Percentiles rank a stretch among this genome's conserved stretches.
These are phyloP conservation scores for Pantherophis alleghaniensis DNA, from an alignment of 2,797 vertebrate genomes.

Conservation along the genomic window DNA sequence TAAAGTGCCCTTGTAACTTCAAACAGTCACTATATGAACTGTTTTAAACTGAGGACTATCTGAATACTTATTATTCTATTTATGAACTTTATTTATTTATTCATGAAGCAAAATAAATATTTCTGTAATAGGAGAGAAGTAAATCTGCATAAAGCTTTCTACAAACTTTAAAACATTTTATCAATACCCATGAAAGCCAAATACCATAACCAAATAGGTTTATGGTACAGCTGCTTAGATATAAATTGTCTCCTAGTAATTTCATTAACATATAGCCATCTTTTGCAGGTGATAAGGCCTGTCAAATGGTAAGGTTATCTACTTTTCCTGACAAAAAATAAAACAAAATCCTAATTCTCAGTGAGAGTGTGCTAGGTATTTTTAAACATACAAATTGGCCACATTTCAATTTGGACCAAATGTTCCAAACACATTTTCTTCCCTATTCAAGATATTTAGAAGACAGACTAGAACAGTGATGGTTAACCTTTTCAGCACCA, in stretches of 20 bases:
- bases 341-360: not conserved
- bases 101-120: not conserved
- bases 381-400: not conserved
- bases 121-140: not conserved
- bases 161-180: not conserved
- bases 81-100: not conserved
- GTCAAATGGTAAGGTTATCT: not conserved
- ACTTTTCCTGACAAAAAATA: not conserved
- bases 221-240: not conserved
- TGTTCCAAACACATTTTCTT: not conserved
- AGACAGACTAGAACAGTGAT: not conserved
- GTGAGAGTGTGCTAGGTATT: not conserved
- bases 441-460: not conserved
- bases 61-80: not conserved
- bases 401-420: not conserved
- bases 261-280: not conserved
- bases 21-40: no score
- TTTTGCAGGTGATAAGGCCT: not conserved
- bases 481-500: no score
- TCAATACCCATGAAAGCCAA: not conserved
- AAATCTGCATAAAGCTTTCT: not conserved
- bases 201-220: not conserved
- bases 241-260: not conserved
- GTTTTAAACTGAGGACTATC: no score
- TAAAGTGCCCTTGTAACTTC: no score